phyloP scores from a whole-genome alignment of 2,797 vertebrate genomes.

The Bryconaethiops microstoma region DNA sequence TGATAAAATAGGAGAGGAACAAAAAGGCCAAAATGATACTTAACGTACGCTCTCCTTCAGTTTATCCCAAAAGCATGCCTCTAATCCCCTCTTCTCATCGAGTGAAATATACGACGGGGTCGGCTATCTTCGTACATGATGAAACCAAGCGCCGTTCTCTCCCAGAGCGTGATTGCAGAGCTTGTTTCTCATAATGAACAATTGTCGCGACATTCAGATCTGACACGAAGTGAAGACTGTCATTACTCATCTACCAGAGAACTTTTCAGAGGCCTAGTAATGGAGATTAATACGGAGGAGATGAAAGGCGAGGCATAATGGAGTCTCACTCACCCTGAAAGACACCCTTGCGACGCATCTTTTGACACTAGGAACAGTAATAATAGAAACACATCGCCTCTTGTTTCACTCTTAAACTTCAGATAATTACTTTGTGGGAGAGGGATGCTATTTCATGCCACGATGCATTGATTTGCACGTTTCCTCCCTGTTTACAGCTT shows the following conservation, averaged over 20 bases:
- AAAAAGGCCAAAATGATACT: not conserved
- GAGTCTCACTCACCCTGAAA: constrained; percentile 41
- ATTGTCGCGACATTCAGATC: constrained; percentile 54
- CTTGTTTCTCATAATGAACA: constrained; percentile 66
- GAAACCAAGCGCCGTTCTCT: constrained; percentile 15
- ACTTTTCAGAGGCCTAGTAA: constrained; percentile 42
- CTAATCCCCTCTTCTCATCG: not conserved
- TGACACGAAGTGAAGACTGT: constrained; percentile 51
- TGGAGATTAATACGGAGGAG: constrained; percentile 54
- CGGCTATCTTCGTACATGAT: not conserved
- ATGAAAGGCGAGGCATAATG: constrained; percentile 50
- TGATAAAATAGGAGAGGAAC: not conserved
- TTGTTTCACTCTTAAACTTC: constrained; percentile 42
- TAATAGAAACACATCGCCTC: constrained; percentile 35
- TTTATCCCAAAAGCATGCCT: not conserved
- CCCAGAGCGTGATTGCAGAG: constrained; percentile 56
- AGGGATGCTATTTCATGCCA: not conserved
- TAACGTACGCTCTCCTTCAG: constrained; percentile 29
- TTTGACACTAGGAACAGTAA: constrained; percentile 26
- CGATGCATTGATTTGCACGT: not conserved
- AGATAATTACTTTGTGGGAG: constrained; percentile 39
- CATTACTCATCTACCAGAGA: constrained; percentile 53
- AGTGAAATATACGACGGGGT: not conserved
- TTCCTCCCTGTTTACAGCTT: not conserved
- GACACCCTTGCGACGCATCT: constrained; percentile 20